phyloP scores from a whole-genome alignment of 2,113 vertebrate species.

The Blennius ocellaris region DNA sequence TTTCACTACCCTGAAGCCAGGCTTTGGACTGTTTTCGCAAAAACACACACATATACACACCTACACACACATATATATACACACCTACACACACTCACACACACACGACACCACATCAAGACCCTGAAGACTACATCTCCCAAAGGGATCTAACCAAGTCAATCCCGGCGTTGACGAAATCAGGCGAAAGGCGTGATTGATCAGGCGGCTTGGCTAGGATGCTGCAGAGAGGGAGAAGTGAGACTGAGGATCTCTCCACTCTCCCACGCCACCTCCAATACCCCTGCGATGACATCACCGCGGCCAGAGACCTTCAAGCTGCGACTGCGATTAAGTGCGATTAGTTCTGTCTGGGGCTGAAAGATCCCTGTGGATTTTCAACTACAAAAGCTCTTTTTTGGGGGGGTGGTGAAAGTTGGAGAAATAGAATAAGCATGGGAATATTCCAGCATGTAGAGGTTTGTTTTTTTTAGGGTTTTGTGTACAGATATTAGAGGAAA shows the following conservation, averaged over 20 bases:
- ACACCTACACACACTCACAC: conserved; percentile 21
- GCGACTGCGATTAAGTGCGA: conserved; percentile 76
- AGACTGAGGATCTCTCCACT: conserved; percentile 62
- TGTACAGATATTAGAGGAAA: neutral
- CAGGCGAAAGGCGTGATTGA: conserved; percentile 67
- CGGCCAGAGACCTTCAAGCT: conserved; percentile 66
- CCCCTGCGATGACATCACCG: conserved; percentile 69
- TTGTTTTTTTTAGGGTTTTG: conserved; percentile 18
- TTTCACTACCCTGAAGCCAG: conserved; percentile 50
- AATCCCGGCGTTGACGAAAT: conserved; percentile 81
- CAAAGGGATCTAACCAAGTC: conserved; percentile 53
- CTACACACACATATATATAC: conserved; percentile 26
- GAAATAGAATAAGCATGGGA: conserved; percentile 38
- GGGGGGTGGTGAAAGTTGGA: conserved; percentile 43
- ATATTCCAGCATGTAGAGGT: conserved; percentile 14
- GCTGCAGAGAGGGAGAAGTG: conserved; percentile 64
- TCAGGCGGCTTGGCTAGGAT: conserved; percentile 49
- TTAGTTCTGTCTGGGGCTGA: conserved; percentile 72
- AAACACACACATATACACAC: conserved; percentile 21
- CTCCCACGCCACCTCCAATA: conserved; percentile 77
- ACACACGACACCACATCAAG: conserved; percentile 40
- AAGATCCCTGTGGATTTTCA: conserved; percentile 56
- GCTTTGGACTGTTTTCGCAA: conserved; percentile 59
- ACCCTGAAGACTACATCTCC: conserved; percentile 46
- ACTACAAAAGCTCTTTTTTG: conserved; percentile 45